Base-by-base conservation (phyloP, 2,888 invertebrate species). In the Drosophila paracracens region DNA sequence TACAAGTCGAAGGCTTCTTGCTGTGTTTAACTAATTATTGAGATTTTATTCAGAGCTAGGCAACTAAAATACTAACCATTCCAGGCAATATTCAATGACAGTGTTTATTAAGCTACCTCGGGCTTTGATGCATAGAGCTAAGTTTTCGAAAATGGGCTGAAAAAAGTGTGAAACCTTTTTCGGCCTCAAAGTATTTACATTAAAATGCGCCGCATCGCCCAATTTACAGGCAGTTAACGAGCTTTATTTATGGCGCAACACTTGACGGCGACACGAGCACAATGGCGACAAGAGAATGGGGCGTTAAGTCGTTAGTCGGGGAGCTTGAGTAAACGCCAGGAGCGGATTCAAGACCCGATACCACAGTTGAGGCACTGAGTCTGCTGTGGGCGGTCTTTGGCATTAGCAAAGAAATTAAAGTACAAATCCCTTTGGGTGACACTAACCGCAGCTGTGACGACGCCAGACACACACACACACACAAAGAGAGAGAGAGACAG, bases 381-480 rank as follows among this genome's bases (percentile, higher is more conserved):
- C 43, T 63, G 65, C 38, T 56, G 46, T 36, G 33, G 43, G 74
- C 48, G 70, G 40, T 57, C 53, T 74, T 78, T 71, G 70, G 73
- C 72, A 82, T 86, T 71, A 81, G 76, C 84, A 71, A 82, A 71
- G 83, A 82, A 85, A 86, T 85, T 88, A 88, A 85, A 82, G 83
- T 77, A 83, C 81, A 77, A 88, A 83, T 83, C 85, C 88, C 88
- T 82, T 81, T 81, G 75, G 84, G 73, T 72, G 75, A 71, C 63
- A 77, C 83, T 73, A 74, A 81, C 77, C 74, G 63, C 87, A 77
- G 65, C 77, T 68, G 72, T 72, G 79, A 68, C 48, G 68, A 62
- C 18, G 65, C 56, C 74, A 79, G 68, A 57, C 66, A 46, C 8
- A 35, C 10, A 54, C 27, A 27, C 4, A 48, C 6, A n/a, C 11